Base-by-base conservation (phyloP, 2,797 vertebrate genomes). In the Chelon auratus region DNA sequence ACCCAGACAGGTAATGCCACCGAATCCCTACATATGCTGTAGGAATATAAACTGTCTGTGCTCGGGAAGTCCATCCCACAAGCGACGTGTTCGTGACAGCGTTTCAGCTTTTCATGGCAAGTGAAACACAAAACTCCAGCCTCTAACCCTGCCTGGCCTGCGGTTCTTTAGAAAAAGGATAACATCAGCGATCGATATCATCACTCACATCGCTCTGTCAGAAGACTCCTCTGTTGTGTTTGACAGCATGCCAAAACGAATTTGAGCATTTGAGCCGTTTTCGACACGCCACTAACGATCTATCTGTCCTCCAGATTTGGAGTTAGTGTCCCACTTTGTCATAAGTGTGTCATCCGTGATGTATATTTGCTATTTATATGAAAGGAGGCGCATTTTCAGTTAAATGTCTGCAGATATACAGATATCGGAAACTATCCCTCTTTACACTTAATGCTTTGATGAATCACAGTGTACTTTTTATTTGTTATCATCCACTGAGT, bases 71-170 rank as follows among this genome's bases (percentile, higher is more conserved):
- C 20, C 22, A 61, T 68, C 53, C 13, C 62, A 37, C 6, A 1
- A 54, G 65, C 45, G 51, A 68, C 52, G 30, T 58, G 24, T 68
- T 61, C 36, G 75, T 64, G 18, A 51, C 33, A 70, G 51, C 11
- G 24, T n/a, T 65, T 69, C 63, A 64, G 50, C 24, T n/a, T 50
- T 58, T 62, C 61, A 74, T 72, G 50, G 61, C 61, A 56, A 45
- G 20, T 47, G 17, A 59, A 48, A 64, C 43, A 30, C 17, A 45
- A 45, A 45, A 8, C 43, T 13, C 15, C 8, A 17, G 20, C 0
- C 43, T 17, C 7, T 17, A 17, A n/a, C 12, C 45, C 52, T 63
- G 62, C 45, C 37, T 54, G 18, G 42, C 71, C 36, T 65, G 72
- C 57, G 50, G 61, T 45, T 50, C 18, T 11, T 64, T 10, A 67